Evolutionary conservation across 2,113 vertebrate species (phyloP).

Genomic region (Tachysurus fulvidraco): DNA sequence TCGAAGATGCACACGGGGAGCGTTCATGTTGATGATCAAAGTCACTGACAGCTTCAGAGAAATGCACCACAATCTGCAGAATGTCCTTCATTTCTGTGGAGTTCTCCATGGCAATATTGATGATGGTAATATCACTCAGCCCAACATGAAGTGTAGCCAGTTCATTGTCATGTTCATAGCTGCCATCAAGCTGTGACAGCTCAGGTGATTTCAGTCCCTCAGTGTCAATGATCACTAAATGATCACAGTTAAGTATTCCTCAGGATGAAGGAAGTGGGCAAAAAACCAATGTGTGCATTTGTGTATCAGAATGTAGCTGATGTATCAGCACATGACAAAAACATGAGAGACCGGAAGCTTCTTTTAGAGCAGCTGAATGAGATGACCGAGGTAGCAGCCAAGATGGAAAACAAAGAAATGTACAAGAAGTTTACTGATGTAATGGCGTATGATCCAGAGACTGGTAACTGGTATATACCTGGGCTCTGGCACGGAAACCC

Average conservation of each 20-base stretch:
- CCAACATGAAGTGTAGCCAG: too few species aligned
- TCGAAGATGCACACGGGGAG: conserved; percentile 74
- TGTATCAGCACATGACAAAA: conserved; percentile 68
- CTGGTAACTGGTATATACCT: conserved; percentile 67
- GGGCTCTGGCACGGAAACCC: conserved; percentile 72
- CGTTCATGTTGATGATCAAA: conserved; percentile 71
- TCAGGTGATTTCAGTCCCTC: too few species aligned
- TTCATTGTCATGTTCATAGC: too few species aligned
- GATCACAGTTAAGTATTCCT: too few species aligned
- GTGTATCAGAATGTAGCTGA: conserved; percentile 78
- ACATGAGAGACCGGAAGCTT: conserved; percentile 66
- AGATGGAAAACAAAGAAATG: conserved; percentile 68
- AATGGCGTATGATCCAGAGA: conserved; percentile 66
- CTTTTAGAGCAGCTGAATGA: conserved; percentile 69
- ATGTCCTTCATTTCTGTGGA: too few species aligned
- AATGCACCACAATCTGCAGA: too few species aligned
- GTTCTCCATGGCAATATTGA: too few species aligned
- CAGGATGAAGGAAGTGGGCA: conserved; percentile 70
- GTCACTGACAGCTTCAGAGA: conserved; percentile 57
- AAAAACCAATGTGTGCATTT: conserved; percentile 75
- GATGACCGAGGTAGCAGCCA: conserved; percentile 67
- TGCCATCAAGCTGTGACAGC: too few species aligned
- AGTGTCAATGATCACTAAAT: too few species aligned
- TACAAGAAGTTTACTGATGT: conserved; percentile 67
- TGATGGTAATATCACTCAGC: too few species aligned